These are phyloP conservation scores for Papilio xuthus DNA, from an alignment of 1,140 invertebrate genomes.

Conservation along the genomic window DNA sequence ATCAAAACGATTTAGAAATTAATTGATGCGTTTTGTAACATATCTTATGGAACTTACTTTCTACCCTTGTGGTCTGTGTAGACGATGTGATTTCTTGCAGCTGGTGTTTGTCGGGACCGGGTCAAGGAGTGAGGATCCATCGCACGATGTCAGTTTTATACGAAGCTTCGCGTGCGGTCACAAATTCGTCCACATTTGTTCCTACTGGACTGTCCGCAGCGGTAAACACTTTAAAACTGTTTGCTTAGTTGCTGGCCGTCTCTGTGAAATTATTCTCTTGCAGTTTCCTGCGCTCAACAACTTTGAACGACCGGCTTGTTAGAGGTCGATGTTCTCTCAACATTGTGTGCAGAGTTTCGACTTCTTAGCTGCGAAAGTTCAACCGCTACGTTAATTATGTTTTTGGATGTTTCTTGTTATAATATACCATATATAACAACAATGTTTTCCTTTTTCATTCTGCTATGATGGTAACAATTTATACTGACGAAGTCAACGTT, in stretches of 20 bases:
- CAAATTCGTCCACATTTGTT: slow-evolving; percentile 30
- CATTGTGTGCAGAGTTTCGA: slow-evolving; percentile 70
- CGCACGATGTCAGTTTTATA: slow-evolving; percentile 32
- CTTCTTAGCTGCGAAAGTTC: slow-evolving; percentile 71
- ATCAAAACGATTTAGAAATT: slow-evolving; percentile 53
- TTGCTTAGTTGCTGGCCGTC: slow-evolving; percentile 56
- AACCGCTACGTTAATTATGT: slow-evolving; percentile 65
- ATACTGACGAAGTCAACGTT: neutral
- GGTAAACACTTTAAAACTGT: slow-evolving; percentile 59
- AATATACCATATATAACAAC: slow-evolving; percentile 29
- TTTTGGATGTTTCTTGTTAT: slow-evolving; percentile 60
- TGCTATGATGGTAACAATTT: neutral
- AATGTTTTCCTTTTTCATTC: neutral
- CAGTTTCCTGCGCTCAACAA: slow-evolving; percentile 63
- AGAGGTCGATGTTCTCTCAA: slow-evolving; percentile 62
- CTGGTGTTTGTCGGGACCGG: slow-evolving; percentile 60
- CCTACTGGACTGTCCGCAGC: slow-evolving; percentile 31
- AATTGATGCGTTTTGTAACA: slow-evolving; percentile 53
- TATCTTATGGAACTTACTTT: slow-evolving; percentile 71
- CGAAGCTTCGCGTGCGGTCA: slow-evolving; percentile 22
- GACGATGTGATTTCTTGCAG: slow-evolving; percentile 78
- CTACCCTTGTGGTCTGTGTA: slow-evolving; percentile 80
- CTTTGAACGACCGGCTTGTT: slow-evolving; percentile 74
- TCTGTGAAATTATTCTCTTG: slow-evolving; percentile 63
- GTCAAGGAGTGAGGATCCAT: slow-evolving; percentile 70